Conservation (phyloP, 2,888 invertebrate genomes). For the Rambutsinella grinnellia region DNA sequence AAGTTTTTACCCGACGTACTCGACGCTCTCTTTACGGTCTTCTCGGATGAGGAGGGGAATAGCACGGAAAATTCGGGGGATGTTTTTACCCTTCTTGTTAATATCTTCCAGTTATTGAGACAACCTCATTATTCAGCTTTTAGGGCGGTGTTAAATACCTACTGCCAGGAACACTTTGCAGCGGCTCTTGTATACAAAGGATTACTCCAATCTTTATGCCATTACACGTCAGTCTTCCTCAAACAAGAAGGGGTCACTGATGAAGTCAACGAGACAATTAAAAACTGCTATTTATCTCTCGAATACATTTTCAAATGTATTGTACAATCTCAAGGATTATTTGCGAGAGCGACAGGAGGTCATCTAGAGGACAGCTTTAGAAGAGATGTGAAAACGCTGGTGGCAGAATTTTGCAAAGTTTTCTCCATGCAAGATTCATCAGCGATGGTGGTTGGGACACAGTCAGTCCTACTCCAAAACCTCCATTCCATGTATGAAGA, state of each 20-base stretch:
- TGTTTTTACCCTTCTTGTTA: constrained; percentile 90
- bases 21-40: constrained; percentile 92
- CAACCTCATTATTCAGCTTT: constrained; percentile 95
- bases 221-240: constrained; percentile 82
- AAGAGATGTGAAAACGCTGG: constrained; percentile 76
- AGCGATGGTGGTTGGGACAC: constrained; percentile 80
- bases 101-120: constrained; percentile 86
- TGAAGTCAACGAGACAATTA: constrained; percentile 89
- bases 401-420: constrained; percentile 84
- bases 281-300: constrained; percentile 89
- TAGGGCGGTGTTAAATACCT: constrained; percentile 92
- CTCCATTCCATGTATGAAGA: constrained; percentile 88
- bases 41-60: constrained; percentile 93
- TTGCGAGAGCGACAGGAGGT: constrained; percentile 87
- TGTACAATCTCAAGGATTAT: constrained; percentile 87
- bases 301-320: constrained; percentile 94
- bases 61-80: constrained; percentile 89
- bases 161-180: constrained; percentile 94
- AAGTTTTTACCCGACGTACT: constrained; percentile 95
- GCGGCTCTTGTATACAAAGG: constrained; percentile 94
- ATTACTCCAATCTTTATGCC: constrained; percentile 88
- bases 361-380: constrained; percentile 91
- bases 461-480: constrained; percentile 84
- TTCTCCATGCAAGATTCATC: constrained; percentile 78
- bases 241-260: constrained; percentile 88